Conservation (phyloP, 2,888 invertebrate species). For the Frankliniella fusca region DNA sequence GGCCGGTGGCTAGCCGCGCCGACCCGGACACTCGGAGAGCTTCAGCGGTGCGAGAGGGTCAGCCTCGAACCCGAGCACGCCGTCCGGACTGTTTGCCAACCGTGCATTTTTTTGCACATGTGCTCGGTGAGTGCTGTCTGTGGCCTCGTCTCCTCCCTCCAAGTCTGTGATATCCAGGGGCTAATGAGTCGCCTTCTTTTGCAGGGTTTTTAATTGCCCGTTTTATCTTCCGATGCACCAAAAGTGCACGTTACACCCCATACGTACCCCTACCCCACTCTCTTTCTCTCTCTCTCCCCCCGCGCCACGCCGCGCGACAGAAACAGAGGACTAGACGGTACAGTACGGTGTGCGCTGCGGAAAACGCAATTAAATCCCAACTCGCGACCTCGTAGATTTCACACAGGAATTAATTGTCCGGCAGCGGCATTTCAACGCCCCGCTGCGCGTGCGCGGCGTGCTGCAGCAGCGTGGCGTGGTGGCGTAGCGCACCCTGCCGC, state of each 20-base stretch:
- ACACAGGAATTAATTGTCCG: conserved; percentile 20
- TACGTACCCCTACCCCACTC: not conserved
- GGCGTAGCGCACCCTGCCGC: not conserved
- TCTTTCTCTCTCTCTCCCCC: not conserved
- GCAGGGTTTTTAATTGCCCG: no score
- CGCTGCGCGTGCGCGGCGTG: not conserved
- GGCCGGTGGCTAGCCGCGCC: no score
- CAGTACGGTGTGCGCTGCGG: not conserved
- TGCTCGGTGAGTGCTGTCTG: no score
- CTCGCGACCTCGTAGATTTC: not conserved
- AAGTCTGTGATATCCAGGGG: no score
- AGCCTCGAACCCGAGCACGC: no score
- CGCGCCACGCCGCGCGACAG: not conserved
- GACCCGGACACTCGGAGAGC: no score
- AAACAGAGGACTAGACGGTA: not conserved
- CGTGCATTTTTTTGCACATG: no score
- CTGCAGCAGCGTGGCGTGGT: not conserved
- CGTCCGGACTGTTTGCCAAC: no score
- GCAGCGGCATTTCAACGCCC: conserved; percentile 12
- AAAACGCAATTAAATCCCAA: conserved; percentile 19
- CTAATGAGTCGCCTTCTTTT: no score
- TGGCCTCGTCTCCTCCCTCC: no score
- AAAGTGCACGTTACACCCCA: not conserved
- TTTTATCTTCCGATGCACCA: not conserved
- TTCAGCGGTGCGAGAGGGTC: no score